These are phyloP conservation scores for Torymus tubicola DNA, from an alignment of 2,888 invertebrate species.

Conservation along the genomic window DNA sequence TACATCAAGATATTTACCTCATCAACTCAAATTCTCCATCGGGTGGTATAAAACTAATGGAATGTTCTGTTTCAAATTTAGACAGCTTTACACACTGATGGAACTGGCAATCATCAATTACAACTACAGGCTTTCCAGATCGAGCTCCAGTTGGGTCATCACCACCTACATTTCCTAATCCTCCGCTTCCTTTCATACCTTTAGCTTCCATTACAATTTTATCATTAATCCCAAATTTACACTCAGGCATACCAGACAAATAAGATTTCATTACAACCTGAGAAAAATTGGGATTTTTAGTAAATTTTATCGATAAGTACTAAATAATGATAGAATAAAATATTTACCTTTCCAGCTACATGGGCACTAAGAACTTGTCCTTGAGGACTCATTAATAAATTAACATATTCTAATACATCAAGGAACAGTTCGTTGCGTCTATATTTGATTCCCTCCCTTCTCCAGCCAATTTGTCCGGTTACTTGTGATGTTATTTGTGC, in stretches of 20 bases:
- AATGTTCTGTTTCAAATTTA: constrained; percentile 99
- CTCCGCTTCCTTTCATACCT: constrained; percentile 84
- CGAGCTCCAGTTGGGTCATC: constrained; percentile 85
- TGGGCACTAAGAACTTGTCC: constrained; percentile 99
- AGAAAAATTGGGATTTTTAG: constrained; percentile 31
- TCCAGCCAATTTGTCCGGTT: constrained; percentile 99
- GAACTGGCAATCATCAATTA: constrained; percentile 99
- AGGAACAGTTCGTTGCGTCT: constrained; percentile 98
- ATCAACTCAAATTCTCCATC: constrained; percentile 99
- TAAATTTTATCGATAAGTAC: constrained; percentile 5
- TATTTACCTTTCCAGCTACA: constrained; percentile 91
- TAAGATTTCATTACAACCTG: constrained; percentile 99
- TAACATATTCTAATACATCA: constrained; percentile 99
- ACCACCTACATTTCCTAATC: constrained; percentile 81
- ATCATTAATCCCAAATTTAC: constrained; percentile 99
- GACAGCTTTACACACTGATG: constrained; percentile 99
- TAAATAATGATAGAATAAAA: constrained; percentile 8
- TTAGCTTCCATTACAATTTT: constrained; percentile 99
- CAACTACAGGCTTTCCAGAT: constrained; percentile 98
- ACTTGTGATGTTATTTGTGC: constrained; percentile 99
- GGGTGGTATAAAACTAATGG: constrained; percentile 99
- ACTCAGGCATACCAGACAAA: constrained; percentile 99
- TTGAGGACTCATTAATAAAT: constrained; percentile 99
- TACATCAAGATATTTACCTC: constrained; percentile 81
- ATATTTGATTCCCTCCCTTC: constrained; percentile 99